Evolutionary conservation across 2,113 vertebrate genomes (phyloP).

Genomic region (Onychorhynchus coronatus): DNA sequence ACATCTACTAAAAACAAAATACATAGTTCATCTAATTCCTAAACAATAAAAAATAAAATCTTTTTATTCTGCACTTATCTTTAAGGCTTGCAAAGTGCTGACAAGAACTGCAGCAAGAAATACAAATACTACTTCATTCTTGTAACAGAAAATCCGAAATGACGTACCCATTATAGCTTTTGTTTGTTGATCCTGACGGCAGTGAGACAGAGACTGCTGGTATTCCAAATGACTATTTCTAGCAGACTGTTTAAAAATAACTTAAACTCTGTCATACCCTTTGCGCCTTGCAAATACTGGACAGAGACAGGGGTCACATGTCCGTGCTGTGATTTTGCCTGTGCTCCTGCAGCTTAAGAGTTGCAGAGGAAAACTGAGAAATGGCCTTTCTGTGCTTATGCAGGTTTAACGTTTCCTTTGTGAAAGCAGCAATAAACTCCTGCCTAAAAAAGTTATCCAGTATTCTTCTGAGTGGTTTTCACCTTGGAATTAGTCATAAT

Average conservation of each 20-base stretch:
- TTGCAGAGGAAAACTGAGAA: not conserved
- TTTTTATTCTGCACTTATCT: not conserved
- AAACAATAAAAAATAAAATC: accelerated
- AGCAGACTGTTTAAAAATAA: constrained; percentile 47
- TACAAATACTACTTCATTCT: not conserved
- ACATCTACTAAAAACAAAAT: not conserved
- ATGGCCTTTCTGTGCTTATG: not conserved
- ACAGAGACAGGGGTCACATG: not conserved
- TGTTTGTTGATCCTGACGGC: not conserved
- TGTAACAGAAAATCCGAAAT: not conserved
- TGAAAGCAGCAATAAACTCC: not conserved
- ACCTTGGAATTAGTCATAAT: not conserved
- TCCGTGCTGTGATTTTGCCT: not conserved
- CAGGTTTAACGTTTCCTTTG: not conserved
- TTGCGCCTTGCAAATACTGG: not conserved
- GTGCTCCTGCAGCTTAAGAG: not conserved
- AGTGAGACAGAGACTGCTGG: accelerated
- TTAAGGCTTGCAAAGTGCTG: not conserved
- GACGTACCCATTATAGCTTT: not conserved
- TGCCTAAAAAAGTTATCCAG: not conserved
- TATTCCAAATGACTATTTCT: not conserved
- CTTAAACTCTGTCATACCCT: not conserved
- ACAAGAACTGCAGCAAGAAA: not conserved
- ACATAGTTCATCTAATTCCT: not conserved
- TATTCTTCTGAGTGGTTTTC: not conserved